A percentile compares a stretch with the other conserved stretches of the same genome.
These are phyloP conservation scores for Caenorhabditis becei DNA, from an alignment of 2,888 invertebrate genomes.

Conservation along the genomic window DNA sequence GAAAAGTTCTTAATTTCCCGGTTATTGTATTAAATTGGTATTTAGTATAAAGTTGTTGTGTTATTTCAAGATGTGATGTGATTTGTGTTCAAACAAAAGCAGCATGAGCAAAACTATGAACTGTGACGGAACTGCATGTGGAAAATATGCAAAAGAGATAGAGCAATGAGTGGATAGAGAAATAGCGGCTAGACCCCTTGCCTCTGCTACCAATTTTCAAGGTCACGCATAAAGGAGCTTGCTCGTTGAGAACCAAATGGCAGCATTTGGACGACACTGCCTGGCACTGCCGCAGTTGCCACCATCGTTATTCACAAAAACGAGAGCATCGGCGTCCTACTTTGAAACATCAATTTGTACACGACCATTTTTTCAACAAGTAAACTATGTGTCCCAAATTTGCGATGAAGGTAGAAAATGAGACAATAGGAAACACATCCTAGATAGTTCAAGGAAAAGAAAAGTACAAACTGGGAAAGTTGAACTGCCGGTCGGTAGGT, in stretches of 20 bases:
- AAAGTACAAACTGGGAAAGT: constrained; percentile 53
- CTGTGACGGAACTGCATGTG: neutral
- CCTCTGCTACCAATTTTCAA: constrained; percentile 33
- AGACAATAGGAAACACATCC: constrained; percentile 29
- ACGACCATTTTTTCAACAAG: too few relatives aligned
- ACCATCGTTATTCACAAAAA: constrained; percentile 6
- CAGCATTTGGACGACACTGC: constrained; percentile 45
- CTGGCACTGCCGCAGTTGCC: constrained; percentile 17
- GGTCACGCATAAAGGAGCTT: constrained; percentile 26
- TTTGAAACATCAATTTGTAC: too few relatives aligned
- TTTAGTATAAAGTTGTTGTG: too few relatives aligned
- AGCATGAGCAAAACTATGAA: too few relatives aligned
- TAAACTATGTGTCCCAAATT: too few relatives aligned
- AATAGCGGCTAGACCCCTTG: constrained; percentile 7
- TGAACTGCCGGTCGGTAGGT: constrained; percentile 43
- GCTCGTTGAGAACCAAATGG: constrained; percentile 42
- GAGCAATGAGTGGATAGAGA: neutral
- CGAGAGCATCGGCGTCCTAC: neutral
- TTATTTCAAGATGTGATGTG: too few relatives aligned
- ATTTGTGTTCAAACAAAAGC: too few relatives aligned
- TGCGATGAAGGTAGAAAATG: constrained; percentile 1
- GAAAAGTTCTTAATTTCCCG: too few relatives aligned
- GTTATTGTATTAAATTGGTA: too few relatives aligned
- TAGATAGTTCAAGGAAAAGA: neutral
- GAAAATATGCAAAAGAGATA: neutral